Evolutionary conservation across 30 jellyfish, hydroid and myxozoan species (phyloP), one percentile per base, ranked within the genome.

Genomic region (Turritopsis dohrnii): DNA sequence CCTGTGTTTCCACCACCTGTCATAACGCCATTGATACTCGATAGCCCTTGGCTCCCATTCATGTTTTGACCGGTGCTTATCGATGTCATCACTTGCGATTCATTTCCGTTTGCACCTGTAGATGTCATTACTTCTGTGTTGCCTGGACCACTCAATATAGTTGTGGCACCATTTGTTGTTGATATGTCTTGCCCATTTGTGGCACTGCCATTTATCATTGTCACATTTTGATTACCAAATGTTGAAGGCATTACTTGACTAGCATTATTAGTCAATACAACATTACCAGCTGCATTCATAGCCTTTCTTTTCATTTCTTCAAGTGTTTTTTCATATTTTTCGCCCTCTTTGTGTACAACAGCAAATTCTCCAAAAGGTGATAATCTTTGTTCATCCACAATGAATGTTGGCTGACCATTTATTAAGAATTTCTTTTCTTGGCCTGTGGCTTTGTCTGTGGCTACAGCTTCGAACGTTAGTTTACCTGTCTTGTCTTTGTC

Each of bases 401-500:
- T 41, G 20, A 82, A 71, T 23, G 21, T 54, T 9, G 60, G 29
- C 72, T 82, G 85, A 8, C 98, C 98, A 80, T 93, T 93, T 20
- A 93, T 72, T 41, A 84, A 79, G 28, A 24, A 82, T 18, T 82
- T 66, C 76, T 81, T 71, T 69, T 81, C 94, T 7, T 65, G 71
- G 18, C 98, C 96, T 7, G 95, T 79, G 9, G 28, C 77, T 27
- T 69, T 69, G 23, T 66, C 81, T 53, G 82, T 82, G 18, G 76
- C 96, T 52, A 84, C 88, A 21, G 98, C 98, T 80, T 93, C 89
- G 84, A 93, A 93, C 53, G 90, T 85, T 84, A 93, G 73, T n/a
- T 90, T 96, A 83, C 95, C 98, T 53, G 80, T 92, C 65, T 91
- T 66, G 23, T 87, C 96, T 52, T 87, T 87, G 53, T 89, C 95